Conservation (phyloP, 2,888 invertebrate genomes). For the Plebejus melissa region DNA sequence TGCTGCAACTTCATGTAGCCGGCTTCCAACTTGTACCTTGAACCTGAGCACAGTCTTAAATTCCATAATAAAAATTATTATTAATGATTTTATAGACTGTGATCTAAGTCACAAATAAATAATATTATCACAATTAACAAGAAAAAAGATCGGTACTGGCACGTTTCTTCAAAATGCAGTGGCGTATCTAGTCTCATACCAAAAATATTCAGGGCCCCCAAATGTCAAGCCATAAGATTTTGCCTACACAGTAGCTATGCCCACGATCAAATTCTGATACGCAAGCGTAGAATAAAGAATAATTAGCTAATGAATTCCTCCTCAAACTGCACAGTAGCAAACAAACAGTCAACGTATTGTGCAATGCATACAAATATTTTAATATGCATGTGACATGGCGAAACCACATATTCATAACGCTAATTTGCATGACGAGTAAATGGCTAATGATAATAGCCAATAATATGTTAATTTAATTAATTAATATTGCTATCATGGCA, state of each 20-base stretch:
- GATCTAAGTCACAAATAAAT: too few relatives aligned
- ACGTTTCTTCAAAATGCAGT: too few relatives aligned
- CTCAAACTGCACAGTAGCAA: background rate
- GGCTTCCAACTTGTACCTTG: too few relatives aligned
- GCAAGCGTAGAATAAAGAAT: background rate
- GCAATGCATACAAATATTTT: slow-evolving; percentile 17
- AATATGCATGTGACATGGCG: slow-evolving; percentile 1
- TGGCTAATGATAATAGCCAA: background rate
- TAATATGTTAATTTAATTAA: background rate
- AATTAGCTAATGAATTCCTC: background rate
- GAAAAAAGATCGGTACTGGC: too few relatives aligned
- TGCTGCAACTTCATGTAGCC: too few relatives aligned
- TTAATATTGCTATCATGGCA: background rate
- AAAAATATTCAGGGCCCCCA: too few relatives aligned
- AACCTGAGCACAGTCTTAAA: too few relatives aligned
- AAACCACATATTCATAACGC: background rate
- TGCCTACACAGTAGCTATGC: background rate
- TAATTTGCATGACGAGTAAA: background rate
- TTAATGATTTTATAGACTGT: too few relatives aligned
- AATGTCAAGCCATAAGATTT: background rate
- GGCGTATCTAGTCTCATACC: too few relatives aligned
- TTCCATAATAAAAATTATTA: too few relatives aligned
- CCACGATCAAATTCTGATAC: background rate
- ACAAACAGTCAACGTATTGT: background rate
- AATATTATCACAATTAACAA: too few relatives aligned